phyloP scores from a whole-genome alignment of 92 coral and sea anemone genomes.

The Epizoanthus ramosus region DNA sequence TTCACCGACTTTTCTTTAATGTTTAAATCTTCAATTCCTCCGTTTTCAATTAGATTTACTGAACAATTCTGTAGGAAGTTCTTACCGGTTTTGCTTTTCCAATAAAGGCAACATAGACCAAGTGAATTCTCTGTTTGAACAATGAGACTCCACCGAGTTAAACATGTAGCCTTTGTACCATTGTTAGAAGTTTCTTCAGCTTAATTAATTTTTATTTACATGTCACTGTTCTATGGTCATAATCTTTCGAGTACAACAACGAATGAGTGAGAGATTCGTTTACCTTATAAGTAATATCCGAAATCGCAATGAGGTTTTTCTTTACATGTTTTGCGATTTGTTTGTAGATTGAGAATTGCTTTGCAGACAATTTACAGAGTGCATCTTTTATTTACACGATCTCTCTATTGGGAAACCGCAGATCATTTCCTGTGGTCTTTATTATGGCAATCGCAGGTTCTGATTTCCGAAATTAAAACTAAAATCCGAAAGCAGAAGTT shows the following conservation, averaged over 20 bases:
- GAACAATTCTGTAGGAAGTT: conserved; percentile 58
- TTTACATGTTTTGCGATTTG: conserved; percentile 60
- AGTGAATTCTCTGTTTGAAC: conserved; percentile 63
- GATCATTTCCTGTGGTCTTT: conserved; percentile 73
- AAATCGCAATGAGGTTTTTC: conserved; percentile 41
- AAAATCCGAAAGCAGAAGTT: conserved; percentile 21
- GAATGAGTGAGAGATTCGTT: conserved; percentile 46
- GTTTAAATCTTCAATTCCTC: conserved; percentile 29
- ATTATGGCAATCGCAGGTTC: conserved; percentile 68
- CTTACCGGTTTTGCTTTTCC: conserved; percentile 54
- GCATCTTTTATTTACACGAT: conserved; percentile 59
- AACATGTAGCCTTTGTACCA: conserved; percentile 77
- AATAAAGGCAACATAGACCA: conserved; percentile 57
- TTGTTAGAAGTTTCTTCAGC: conserved; percentile 73
- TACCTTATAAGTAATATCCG: conserved; percentile 54
- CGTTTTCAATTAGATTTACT: conserved; percentile 59
- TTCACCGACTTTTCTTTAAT: conserved; percentile 47
- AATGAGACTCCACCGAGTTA: conserved; percentile 74
- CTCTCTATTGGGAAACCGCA: conserved; percentile 54
- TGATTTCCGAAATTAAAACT: conserved; percentile 78
- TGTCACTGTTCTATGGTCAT: conserved; percentile 59
- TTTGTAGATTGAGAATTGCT: conserved; percentile 67
- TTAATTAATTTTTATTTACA: conserved; percentile 84
- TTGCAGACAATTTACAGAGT: conserved; percentile 48
- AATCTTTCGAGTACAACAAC: conserved; percentile 40